Evolutionary conservation across 2,888 invertebrate species (phyloP), one percentile per base, ranked within the genome.

Genomic region (Linhomoeus sp.): DNA sequence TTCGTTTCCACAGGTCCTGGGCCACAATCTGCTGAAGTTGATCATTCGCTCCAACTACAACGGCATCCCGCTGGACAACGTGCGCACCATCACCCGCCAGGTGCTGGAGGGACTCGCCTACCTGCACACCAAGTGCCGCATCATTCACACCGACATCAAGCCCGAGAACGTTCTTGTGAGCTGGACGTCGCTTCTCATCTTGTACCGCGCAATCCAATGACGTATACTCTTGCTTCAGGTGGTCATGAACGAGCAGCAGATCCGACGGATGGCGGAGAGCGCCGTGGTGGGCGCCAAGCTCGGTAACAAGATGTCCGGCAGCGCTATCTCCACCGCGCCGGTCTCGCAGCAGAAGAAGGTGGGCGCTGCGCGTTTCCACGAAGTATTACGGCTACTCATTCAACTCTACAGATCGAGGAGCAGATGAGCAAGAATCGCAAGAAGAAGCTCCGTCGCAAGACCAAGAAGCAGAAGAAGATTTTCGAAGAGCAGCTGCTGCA

Each of bases 1-100:
- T n/a, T n/a, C n/a, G n/a, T n/a, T n/a, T n/a, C n/a, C n/a, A n/a
- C 88, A 97, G 75, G 94, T 99, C 55, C 76, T 97, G 56, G 97
- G 97, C 52, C 85, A 90, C 71, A 94, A 97, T 73, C 75, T 99
- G 58, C 75, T 97, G 61, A 99, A 94, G 72, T 73, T 99, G 58
- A 97, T 99, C 66, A 85, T 94, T 63, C 83, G 88, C 68, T 92
- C 90, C 56, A 90, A 88, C 70, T 97, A 97, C 71, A 80, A 84
- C 67, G 97, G 97, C 59, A 90, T 99, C 65, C 92, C 94, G 47
- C 73, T 88, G 52, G 76, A 78, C 60, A 94, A 94, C 72, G 97
- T 97, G 24, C 86, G 84, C 70, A 80, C 78, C 56, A 97, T 99
- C 58, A 88, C 87, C 60, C 76, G 77, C 58, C 94, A 97, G 76